These are phyloP conservation scores for Melanotaenia nigrans DNA, from an alignment of 2,797 vertebrate genomes.

Conservation along the genomic window DNA sequence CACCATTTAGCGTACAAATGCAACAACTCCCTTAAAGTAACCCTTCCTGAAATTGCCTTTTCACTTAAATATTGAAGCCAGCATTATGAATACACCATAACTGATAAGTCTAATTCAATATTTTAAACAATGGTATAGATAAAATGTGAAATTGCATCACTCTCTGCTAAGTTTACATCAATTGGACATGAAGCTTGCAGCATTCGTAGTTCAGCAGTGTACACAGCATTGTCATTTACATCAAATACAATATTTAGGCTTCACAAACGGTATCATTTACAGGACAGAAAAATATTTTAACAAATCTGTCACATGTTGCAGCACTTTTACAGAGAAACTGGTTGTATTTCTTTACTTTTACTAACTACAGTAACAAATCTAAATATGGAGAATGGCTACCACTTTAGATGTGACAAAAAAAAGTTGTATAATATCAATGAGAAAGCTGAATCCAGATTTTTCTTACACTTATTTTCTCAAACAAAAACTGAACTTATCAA, in stretches of 20 bases:
- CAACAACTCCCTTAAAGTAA: not conserved
- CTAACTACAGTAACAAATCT: not conserved
- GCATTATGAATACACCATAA: not conserved
- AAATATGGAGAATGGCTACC: not conserved
- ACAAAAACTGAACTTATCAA: too few relatives aligned
- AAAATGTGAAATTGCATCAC: not conserved
- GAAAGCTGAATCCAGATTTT: too few relatives aligned
- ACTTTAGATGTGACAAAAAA: not conserved
- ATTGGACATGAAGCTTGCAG: constrained; percentile 10
- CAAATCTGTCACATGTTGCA: not conserved
- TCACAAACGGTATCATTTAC: constrained; percentile 51
- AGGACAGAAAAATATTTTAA: not conserved
- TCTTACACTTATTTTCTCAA: too few relatives aligned
- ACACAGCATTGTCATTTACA: constrained; percentile 27
- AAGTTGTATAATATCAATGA: not conserved
- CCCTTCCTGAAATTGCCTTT: not conserved
- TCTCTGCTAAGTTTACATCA: constrained; percentile 5
- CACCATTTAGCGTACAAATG: not conserved
- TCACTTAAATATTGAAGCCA: not conserved
- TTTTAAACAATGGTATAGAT: not conserved
- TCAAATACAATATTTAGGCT: constrained; percentile 28
- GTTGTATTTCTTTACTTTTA: not conserved
- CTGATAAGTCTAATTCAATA: not conserved
- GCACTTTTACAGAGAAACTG: not conserved
- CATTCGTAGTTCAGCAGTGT: constrained; percentile 6